A percentile compares a stretch with the other conserved stretches of the same genome.
These are phyloP conservation scores for Eupithecia exiguata DNA, from an alignment of 2,888 invertebrate genomes.

Conservation along the genomic window DNA sequence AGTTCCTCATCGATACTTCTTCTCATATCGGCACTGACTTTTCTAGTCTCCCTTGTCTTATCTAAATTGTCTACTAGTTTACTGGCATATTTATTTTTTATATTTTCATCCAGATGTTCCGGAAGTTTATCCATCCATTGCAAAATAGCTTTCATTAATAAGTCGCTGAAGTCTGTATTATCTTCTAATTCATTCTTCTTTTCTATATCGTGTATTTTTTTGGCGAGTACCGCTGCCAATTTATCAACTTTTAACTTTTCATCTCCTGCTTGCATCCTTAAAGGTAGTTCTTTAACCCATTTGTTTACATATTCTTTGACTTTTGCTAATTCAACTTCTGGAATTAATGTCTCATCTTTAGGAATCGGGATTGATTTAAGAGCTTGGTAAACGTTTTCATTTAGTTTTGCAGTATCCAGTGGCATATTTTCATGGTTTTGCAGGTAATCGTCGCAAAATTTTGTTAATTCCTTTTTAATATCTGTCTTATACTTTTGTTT, in stretches of 20 bases:
- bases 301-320: conserved; percentile 58
- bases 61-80: conserved; percentile 51
- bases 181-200: conserved; percentile 46
- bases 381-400: conserved; percentile 54
- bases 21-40: conserved; percentile 39
- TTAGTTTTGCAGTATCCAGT: conserved; percentile 50
- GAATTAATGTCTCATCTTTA: conserved; percentile 52
- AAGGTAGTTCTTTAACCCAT: conserved; percentile 56
- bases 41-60: conserved; percentile 49
- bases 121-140: conserved; percentile 58
- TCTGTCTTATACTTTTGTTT: conserved; percentile 53
- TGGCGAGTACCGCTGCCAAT: conserved; percentile 54
- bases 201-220: conserved; percentile 58
- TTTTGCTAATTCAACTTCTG: conserved; percentile 57
- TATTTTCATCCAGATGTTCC: conserved; percentile 38
- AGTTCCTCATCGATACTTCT: neutral
- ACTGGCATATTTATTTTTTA: conserved; percentile 38
- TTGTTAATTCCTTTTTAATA: conserved; percentile 55
- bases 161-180: conserved; percentile 37
- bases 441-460: conserved; percentile 61
- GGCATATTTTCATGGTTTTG: conserved; percentile 51
- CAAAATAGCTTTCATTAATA: conserved; percentile 52
- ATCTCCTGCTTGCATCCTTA: conserved; percentile 43
- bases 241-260: conserved; percentile 52
- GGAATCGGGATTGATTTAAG: conserved; percentile 58